Conservation (phyloP, 1,140 invertebrate genomes). For the Drosophila pseudoobscura region DNA sequence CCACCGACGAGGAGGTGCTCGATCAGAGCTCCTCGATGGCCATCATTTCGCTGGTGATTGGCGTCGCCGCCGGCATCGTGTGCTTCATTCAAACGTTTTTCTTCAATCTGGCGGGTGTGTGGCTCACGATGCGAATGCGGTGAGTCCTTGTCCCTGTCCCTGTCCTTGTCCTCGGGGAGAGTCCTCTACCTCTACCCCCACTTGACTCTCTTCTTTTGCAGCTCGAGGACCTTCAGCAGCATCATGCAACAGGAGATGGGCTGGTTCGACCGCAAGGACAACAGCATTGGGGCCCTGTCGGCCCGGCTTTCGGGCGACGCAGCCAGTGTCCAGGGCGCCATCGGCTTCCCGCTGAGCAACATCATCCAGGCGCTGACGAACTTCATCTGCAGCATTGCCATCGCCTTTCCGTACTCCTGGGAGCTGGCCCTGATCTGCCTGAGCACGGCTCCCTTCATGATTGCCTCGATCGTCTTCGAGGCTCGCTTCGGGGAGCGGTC, state of each 20-base stretch:
- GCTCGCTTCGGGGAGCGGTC: conserved; percentile 86
- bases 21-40: conserved; percentile 87
- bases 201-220: conserved; percentile 29
- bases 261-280: conserved; percentile 90
- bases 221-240: conserved; percentile 86
- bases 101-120: conserved; percentile 91
- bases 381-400: conserved; percentile 87
- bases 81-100: conserved; percentile 89
- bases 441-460: conserved; percentile 90
- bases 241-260: conserved; percentile 91
- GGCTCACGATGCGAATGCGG: conserved; percentile 89
- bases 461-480: conserved; percentile 90
- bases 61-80: conserved; percentile 88
- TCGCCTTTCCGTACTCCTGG: conserved; percentile 92
- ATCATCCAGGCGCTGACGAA: conserved; percentile 92
- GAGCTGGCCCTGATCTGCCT: conserved; percentile 91
- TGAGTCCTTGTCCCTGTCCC: conserved; percentile 43
- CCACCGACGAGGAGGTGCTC: conserved; percentile 86
- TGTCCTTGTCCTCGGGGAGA: not conserved
- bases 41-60: conserved; percentile 88
- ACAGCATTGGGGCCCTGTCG: conserved; percentile 91
- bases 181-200: too few relatives aligned
- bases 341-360: conserved; percentile 91
- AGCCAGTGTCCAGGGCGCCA: conserved; percentile 92
- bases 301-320: conserved; percentile 91